These are phyloP conservation scores for Phaetusa simplex DNA, from an alignment of 2,113 vertebrate species.

Conservation along the genomic window DNA sequence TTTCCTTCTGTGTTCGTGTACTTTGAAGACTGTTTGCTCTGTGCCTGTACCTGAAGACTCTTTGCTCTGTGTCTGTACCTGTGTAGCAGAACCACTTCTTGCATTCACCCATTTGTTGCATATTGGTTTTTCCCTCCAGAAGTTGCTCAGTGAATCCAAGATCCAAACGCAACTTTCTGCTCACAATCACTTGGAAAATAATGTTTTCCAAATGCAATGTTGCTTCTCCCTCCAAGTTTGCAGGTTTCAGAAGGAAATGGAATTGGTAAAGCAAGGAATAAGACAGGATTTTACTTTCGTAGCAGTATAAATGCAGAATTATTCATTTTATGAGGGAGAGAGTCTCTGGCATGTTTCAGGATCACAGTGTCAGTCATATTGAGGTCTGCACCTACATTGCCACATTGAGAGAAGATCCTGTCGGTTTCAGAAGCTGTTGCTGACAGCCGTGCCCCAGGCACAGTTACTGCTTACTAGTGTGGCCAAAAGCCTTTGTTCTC, in stretches of 20 bases:
- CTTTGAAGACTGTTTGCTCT: not conserved
- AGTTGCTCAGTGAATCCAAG: not conserved
- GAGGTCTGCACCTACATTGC: fast-evolving
- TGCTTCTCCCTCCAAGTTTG: not conserved
- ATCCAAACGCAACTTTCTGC: not conserved
- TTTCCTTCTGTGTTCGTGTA: not conserved
- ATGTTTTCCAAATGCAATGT: not conserved
- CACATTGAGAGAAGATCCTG: fast-evolving
- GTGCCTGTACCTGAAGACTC: not conserved
- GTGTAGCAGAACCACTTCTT: not conserved
- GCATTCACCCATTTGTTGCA: not conserved
- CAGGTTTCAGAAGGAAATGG: not conserved
- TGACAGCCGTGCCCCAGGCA: not conserved
- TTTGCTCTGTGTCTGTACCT: not conserved
- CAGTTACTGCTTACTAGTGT: not conserved
- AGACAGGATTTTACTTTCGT: not conserved
- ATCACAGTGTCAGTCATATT: not conserved
- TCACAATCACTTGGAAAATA: not conserved
- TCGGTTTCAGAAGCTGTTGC: not conserved
- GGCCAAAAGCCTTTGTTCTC: not conserved
- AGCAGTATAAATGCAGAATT: not conserved
- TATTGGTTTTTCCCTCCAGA: not conserved
- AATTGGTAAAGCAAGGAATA: not conserved
- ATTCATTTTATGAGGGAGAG: not conserved
- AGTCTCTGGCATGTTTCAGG: not conserved